Percentiles rank a stretch among this genome's conserved stretches.
These are phyloP conservation scores for Rhinopithecus roxellana DNA, from an alignment of 2,113 vertebrate species.

Conservation along the genomic window DNA sequence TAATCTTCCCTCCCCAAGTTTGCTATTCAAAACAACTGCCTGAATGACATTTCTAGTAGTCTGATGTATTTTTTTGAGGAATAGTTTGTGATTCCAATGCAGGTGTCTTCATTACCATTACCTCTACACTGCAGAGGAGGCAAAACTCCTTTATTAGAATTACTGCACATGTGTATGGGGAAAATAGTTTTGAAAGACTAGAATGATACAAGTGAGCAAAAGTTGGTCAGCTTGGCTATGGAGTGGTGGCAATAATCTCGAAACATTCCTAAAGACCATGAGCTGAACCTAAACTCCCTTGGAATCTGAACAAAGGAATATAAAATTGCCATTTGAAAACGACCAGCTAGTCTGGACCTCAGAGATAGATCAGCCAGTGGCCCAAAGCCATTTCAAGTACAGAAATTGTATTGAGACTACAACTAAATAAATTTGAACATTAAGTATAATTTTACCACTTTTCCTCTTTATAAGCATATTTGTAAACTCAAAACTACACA, in stretches of 20 bases:
- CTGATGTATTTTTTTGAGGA: conserved; percentile 73
- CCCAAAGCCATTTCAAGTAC: conserved; percentile 63
- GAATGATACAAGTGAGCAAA: conserved; percentile 59
- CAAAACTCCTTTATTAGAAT: conserved; percentile 45
- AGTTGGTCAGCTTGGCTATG: conserved; percentile 58
- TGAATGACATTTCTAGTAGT: conserved; percentile 72
- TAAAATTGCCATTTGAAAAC: conserved; percentile 46
- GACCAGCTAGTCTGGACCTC: conserved; percentile 44
- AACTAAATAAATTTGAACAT: conserved; percentile 58
- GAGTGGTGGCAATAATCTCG: conserved; percentile 74
- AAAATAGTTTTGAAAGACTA: conserved; percentile 61
- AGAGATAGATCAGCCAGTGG: conserved; percentile 46
- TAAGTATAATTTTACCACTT: conserved; percentile 40
- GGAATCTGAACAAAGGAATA: conserved; percentile 65
- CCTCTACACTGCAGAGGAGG: conserved; percentile 44
- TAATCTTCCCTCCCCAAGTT: conserved; percentile 54
- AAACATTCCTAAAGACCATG: conserved; percentile 74
- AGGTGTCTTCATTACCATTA: conserved; percentile 76
- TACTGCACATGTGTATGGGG: conserved; percentile 47
- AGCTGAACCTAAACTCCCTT: conserved; percentile 69
- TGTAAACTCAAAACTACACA: conserved; percentile 54
- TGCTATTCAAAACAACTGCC: conserved; percentile 64
- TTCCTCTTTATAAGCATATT: conserved; percentile 48
- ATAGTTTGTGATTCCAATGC: conserved; percentile 69
- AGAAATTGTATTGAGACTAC: conserved; percentile 48